Evolutionary conservation across 2,113 vertebrate genomes (phyloP), one percentile per base, ranked within the genome.

Genomic region (Cyphomyrus discorhynchus): DNA sequence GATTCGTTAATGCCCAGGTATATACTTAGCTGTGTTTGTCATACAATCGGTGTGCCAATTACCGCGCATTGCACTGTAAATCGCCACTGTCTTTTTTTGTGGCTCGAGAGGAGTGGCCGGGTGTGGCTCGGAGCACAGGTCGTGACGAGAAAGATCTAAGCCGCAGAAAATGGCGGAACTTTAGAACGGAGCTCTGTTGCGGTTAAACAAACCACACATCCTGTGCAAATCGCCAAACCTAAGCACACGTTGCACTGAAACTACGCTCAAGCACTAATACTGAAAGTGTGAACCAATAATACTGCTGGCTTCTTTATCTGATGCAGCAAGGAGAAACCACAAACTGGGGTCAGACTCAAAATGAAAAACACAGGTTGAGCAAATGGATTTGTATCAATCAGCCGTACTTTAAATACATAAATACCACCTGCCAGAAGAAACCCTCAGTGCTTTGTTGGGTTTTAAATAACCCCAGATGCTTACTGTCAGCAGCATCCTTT

Each of bases 291-390:
- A 94, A 92, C 27, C 88, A 49, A 89, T 66, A 70, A 89, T 45
- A 82, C 85, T 85, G 90, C 50, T 88, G 77, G 91, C 86, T 85
- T 90, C 87, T 52, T 1, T 87, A 91, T 94, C 92, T 91, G 92
- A 89, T 92, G 85, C 66, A 90, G 70, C 50, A 90, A 39, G 24
- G 85, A 88, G 90, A 91, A 91, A 90, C 92, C 93, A 35, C 91
- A 90, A 84, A 90, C 93, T 93, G 90, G 91, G 91, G 91, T 86
- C 89, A 95, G 91, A 94, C 91, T 93, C 91, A 93, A 93, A 95
- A 93, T 95, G 93, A 95, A 94, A 95, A 93, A 94, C 94, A 94
- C 92, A 93, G 94, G 92, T 95, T 95, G 94, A 83, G 74, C 83
- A 62, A 88, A 90, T 85, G 62, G 42, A 86, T 89, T 35, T 46